Conservation (phyloP, 1,140 invertebrate genomes). For the Branchinecta lynchi region DNA sequence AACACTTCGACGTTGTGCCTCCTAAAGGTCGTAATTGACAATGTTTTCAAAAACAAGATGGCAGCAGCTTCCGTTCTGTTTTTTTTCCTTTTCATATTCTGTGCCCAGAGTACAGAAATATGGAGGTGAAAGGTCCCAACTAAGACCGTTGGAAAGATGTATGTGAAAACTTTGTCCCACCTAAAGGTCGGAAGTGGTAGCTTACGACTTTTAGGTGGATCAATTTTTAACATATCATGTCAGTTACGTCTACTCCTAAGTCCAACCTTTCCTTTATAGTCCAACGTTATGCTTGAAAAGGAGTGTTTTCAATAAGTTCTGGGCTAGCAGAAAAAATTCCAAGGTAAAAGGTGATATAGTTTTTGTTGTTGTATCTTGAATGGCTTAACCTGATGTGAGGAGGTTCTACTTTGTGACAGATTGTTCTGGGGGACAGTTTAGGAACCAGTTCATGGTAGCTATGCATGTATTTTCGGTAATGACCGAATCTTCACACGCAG, state of each 20-base stretch:
- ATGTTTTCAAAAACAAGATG: not conserved
- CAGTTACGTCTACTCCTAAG: slow-evolving; percentile 1
- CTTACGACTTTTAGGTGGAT: too few relatives aligned
- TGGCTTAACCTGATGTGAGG: too few relatives aligned
- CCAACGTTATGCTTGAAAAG: slow-evolving; percentile 9
- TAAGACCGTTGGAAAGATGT: slow-evolving; percentile 1
- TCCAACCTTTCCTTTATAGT: slow-evolving; percentile 9
- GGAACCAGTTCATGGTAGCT: slow-evolving; percentile 4
- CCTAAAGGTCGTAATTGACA: slow-evolving; percentile 9
- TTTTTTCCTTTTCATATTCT: slow-evolving; percentile 10
- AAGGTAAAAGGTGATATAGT: slow-evolving; percentile 9
- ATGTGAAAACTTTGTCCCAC: too few relatives aligned
- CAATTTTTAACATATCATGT: not conserved
- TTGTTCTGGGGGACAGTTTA: slow-evolving; percentile 5
- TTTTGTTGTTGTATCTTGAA: too few relatives aligned
- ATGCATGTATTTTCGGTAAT: slow-evolving; percentile 10
- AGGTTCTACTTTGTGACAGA: slow-evolving; percentile 1
- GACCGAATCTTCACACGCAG: not conserved
- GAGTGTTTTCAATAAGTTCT: slow-evolving; percentile 7
- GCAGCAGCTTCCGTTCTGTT: slow-evolving; percentile 1
- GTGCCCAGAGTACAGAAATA: not conserved
- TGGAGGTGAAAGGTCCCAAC: slow-evolving; percentile 8
- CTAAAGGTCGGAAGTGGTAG: too few relatives aligned
- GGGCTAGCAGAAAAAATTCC: slow-evolving; percentile 5
- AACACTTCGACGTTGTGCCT: slow-evolving; percentile 8